Evolutionary conservation across 2,113 vertebrate species (phyloP).

Genomic region (Zosterops lateralis): DNA sequence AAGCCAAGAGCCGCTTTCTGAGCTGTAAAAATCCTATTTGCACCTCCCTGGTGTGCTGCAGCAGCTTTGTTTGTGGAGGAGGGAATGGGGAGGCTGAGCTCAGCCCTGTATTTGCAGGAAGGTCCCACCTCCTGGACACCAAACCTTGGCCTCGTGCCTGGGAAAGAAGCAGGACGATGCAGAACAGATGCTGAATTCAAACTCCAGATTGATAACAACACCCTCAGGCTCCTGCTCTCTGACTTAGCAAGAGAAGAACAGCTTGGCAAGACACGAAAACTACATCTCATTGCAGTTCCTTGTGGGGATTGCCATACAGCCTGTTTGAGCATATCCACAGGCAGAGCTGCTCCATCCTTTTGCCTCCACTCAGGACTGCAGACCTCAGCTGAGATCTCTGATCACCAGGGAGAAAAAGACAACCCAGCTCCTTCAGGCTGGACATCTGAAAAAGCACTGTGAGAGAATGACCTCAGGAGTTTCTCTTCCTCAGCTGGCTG

Average conservation of each 20-base stretch:
- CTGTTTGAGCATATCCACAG: background rate
- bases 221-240: background rate
- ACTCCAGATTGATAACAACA: constrained; percentile 18
- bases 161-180: background rate
- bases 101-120: background rate
- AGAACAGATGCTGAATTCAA: constrained; percentile 36
- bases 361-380: background rate
- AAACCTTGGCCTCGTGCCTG: background rate
- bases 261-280: background rate
- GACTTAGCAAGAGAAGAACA: background rate
- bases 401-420: background rate
- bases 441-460: background rate
- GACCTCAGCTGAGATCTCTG: background rate
- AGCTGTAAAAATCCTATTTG: background rate
- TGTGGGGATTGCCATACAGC: background rate
- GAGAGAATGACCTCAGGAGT: background rate
- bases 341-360: background rate
- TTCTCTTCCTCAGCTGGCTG: background rate
- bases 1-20: background rate
- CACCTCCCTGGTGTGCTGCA: background rate
- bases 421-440: background rate
- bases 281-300: background rate
- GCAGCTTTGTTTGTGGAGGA: background rate
- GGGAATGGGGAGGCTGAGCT: background rate
- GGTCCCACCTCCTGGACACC: constrained; percentile 12